These are phyloP conservation scores for Mormyrus hasselquistii DNA, from an alignment of 2,797 vertebrate species.

Conservation along the genomic window DNA sequence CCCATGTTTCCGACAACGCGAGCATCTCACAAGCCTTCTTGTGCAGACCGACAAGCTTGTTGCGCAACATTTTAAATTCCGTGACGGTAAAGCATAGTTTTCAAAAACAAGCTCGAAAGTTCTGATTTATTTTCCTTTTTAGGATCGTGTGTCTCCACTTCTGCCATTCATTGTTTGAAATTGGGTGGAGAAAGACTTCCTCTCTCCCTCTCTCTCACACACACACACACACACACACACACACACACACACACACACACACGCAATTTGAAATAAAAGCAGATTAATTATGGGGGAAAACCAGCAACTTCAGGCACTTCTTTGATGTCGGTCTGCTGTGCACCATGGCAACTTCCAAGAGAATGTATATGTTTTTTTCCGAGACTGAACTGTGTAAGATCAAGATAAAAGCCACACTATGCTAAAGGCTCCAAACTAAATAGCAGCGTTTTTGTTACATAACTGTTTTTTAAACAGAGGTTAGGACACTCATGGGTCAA, in stretches of 20 bases:
- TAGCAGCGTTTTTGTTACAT: slow-evolving; percentile 37
- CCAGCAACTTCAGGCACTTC: slow-evolving; percentile 28
- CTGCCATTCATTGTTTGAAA: slow-evolving; percentile 8
- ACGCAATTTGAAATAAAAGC: slow-evolving; percentile 8
- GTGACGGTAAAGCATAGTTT: neutral
- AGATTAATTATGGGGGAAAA: slow-evolving; percentile 28
- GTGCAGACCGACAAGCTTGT: neutral
- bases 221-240: too few species aligned
- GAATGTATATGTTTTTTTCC: neutral
- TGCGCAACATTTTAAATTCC: neutral
- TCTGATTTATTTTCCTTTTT: neutral
- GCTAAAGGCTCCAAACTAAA: slow-evolving; percentile 15
- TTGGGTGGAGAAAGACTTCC: neutral
- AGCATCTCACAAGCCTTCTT: neutral
- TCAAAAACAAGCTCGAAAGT: neutral
- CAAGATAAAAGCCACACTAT: slow-evolving; percentile 12
- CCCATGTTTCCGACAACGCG: neutral
- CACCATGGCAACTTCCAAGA: neutral
- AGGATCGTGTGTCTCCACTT: neutral
- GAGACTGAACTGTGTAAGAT: neutral
- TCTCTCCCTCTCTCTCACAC: neutral
- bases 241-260: too few species aligned
- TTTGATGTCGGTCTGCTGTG: slow-evolving; percentile 1
- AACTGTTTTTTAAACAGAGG: slow-evolving; percentile 33
- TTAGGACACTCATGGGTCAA: slow-evolving; percentile 37